A percentile compares a stretch with the other conserved stretches of the same genome.
Conservation (phyloP, 2,113 vertebrate species). For the Glareola pratincola region DNA sequence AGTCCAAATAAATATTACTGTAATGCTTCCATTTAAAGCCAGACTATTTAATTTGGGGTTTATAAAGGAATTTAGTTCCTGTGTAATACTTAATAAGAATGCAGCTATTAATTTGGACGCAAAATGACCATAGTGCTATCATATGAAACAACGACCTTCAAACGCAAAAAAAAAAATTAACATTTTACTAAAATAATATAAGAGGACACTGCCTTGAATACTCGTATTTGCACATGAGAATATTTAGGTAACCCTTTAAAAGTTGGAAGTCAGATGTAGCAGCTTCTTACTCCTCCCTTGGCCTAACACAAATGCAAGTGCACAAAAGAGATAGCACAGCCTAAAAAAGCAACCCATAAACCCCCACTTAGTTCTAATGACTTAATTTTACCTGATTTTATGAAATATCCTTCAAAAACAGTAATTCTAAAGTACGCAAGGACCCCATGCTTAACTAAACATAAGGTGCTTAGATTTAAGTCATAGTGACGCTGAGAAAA, state of each 20-base stretch:
- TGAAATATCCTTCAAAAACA: background rate
- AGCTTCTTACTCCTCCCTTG: background rate
- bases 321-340: background rate
- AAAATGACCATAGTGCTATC: background rate
- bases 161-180: background rate
- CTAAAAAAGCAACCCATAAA: background rate
- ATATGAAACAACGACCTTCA: background rate
- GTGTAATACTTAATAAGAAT: background rate
- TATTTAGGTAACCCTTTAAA: background rate
- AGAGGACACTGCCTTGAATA: background rate
- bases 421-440: background rate
- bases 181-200: background rate
- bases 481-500: background rate
- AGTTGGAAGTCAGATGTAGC: background rate
- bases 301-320: fast-evolving
- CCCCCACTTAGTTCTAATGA: background rate
- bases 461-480: background rate
- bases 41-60: background rate
- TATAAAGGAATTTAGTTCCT: background rate
- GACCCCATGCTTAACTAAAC: background rate
- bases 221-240: background rate
- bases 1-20: background rate
- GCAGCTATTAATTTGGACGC: background rate
- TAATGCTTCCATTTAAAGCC: background rate
- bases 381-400: background rate